Evolutionary conservation across 1,140 invertebrate genomes (phyloP).

Genomic region (Rhynchophorus ferrugineus): DNA sequence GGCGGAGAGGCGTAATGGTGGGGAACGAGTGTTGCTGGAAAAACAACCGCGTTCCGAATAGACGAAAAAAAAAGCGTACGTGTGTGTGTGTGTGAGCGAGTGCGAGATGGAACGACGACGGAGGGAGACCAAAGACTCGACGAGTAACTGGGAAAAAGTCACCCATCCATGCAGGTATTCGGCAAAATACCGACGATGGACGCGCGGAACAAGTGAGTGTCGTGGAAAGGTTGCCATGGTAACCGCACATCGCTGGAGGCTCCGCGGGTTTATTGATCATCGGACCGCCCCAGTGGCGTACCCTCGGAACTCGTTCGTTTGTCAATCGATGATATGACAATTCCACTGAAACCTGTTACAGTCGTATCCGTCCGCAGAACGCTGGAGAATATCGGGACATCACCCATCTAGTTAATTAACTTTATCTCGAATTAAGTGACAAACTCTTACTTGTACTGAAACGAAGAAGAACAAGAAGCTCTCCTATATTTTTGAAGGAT

Average conservation of each 20-base stretch:
- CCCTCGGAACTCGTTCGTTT: not conserved
- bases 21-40: too few relatives aligned
- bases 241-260: slow-evolving; percentile 23
- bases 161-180: slow-evolving; percentile 19
- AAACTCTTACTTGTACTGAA: too few relatives aligned
- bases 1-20: too few relatives aligned
- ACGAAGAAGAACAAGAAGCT: too few relatives aligned
- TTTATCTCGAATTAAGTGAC: too few relatives aligned
- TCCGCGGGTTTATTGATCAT: slow-evolving; percentile 18
- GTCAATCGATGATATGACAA: too few relatives aligned
- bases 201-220: slow-evolving; percentile 14
- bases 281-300: slow-evolving; percentile 6
- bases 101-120: not conserved
- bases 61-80: not conserved
- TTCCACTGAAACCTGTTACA: too few relatives aligned
- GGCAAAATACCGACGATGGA: slow-evolving; percentile 19
- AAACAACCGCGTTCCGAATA: not conserved
- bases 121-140: not conserved
- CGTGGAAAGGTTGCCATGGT: slow-evolving; percentile 17
- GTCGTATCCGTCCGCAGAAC: too few relatives aligned
- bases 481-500: too few relatives aligned
- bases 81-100: not conserved
- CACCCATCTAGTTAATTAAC: too few relatives aligned
- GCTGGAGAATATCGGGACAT: too few relatives aligned
- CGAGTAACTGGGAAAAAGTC: slow-evolving; percentile 4